phyloP scores from a whole-genome alignment of 1,140 invertebrate genomes.

The Achatina immaculata region DNA sequence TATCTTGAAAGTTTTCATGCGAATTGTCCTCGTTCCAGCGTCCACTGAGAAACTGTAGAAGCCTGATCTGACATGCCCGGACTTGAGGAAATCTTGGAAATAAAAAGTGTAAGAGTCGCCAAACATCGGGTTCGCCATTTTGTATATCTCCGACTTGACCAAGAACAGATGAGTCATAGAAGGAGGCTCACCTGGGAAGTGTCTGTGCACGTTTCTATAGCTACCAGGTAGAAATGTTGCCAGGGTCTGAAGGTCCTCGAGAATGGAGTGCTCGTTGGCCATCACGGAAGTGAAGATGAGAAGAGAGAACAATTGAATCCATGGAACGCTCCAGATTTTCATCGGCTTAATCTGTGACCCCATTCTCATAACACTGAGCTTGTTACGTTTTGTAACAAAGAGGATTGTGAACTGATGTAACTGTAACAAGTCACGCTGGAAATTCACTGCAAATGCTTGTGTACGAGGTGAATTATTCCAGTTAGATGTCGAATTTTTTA shows the following conservation, averaged over 20 bases:
- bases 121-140: slow-evolving; percentile 1
- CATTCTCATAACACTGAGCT: no score
- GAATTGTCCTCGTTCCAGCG: background rate
- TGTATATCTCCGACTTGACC: background rate
- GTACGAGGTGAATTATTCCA: no score
- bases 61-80: background rate
- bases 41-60: slow-evolving; percentile 28
- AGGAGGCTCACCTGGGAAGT: background rate
- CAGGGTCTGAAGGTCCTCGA: background rate
- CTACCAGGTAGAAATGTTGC: background rate
- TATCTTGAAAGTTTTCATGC: slow-evolving; percentile 21
- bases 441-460: no score
- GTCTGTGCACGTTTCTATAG: slow-evolving; percentile 12
- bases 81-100: slow-evolving; percentile 21
- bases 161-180: background rate
- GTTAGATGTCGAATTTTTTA: no score
- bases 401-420: no score
- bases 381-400: no score
- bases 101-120: slow-evolving; percentile 25
- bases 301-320: background rate
- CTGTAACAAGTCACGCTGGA: no score
- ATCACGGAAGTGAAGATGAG: background rate
- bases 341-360: no score
- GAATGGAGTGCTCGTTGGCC: background rate
- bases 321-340: background rate